Evolutionary conservation across 2,113 vertebrate species (phyloP), one percentile per base, ranked within the genome.

Genomic region (Oncorhynchus gorbuscha): DNA sequence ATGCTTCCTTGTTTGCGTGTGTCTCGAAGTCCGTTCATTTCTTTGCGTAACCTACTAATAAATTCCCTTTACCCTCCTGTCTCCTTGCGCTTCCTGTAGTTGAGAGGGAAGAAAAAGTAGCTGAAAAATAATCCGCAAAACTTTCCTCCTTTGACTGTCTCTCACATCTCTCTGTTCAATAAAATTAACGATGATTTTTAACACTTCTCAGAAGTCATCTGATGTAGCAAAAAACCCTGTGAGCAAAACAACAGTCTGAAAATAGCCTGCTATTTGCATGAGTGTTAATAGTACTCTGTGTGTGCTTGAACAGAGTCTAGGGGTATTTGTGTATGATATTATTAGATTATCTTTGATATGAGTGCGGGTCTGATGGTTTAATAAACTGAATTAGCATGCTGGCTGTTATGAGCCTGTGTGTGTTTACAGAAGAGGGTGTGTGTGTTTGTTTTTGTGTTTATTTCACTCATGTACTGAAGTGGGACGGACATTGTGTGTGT

Each of bases 281-380:
- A 48, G 68, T 84, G 76, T 84, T 80, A 81, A 83, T 74, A 83
- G 76, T 65, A 77, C 78, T 86, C 74, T 81, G 80, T 20, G 14
- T 9, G 76, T 74, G 61, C 79, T 72, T 71, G 24, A 67, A 58
- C 67, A 69, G 61, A 12, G 35, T 70, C 16, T 67, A 79, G 76
- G 79, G 74, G 74, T 76, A 75, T 85, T 84, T 85, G 73, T 89
- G 83, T 79, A 75, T 79, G 62, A 79, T 85, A 75, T 85, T 83
- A 80, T 84, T 80, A 74, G 79, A 18, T 69, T 55, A 48, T 68
- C 81, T 84, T 83, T 80, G 78, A 79, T 75, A 76, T 18, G 74
- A 85, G 81, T 83, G 76, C 78, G 75, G 8, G 76, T 69, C 78
- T 72, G 74, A 65, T 79, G 82, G 85, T 79, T 86, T 81, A 80